These are phyloP conservation scores for Camptogramma bilineatum DNA, from an alignment of 2,888 invertebrate species.

Conservation along the genomic window DNA sequence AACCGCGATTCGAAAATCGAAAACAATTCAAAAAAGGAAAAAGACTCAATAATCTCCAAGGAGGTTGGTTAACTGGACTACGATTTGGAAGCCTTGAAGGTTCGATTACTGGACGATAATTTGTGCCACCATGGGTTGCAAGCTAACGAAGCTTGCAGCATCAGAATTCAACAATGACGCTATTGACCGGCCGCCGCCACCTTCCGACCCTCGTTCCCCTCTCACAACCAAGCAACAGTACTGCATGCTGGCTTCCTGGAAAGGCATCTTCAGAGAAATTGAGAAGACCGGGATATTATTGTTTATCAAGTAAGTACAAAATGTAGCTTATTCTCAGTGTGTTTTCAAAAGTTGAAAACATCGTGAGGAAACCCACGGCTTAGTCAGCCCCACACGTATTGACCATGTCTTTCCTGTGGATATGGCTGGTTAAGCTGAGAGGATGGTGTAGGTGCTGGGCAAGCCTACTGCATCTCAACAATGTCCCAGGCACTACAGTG, in stretches of 20 bases:
- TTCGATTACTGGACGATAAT: background rate
- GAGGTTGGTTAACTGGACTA: background rate
- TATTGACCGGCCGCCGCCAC: slow-evolving; percentile 87
- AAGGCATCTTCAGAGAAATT: slow-evolving; percentile 94
- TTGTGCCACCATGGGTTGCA: slow-evolving; percentile 87
- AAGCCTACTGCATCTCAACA: no score
- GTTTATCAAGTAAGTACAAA: slow-evolving; percentile 92
- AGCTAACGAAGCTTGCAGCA: slow-evolving; percentile 89
- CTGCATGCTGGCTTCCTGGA: slow-evolving; percentile 95
- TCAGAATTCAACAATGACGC: slow-evolving; percentile 74
- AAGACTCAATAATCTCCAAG: background rate
- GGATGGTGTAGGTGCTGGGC: no score
- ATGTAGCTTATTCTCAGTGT: background rate
- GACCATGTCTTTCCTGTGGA: no score
- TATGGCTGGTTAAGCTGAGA: no score
- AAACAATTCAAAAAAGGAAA: background rate
- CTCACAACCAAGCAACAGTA: slow-evolving; percentile 94
- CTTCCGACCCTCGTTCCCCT: slow-evolving; percentile 91
- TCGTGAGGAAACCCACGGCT: no score
- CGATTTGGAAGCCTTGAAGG: no score
- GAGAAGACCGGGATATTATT: slow-evolving; percentile 94
- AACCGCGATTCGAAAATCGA: background rate
- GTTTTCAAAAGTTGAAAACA: background rate
- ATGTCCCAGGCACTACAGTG: no score
- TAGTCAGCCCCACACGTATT: no score